Base-by-base conservation (phyloP, 2,888 invertebrate genomes). In the Mythimna impura region DNA sequence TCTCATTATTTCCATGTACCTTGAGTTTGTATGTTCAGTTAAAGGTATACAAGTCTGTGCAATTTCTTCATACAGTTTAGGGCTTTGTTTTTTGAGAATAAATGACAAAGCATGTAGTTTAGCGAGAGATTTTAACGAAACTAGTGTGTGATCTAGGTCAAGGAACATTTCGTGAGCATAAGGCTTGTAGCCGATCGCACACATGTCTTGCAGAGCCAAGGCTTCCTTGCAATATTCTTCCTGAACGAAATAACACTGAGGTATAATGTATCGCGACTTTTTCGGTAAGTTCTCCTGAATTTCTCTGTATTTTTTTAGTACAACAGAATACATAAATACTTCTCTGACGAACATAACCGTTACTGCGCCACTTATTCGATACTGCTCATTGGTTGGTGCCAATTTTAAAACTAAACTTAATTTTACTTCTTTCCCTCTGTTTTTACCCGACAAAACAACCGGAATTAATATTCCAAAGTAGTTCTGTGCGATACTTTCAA, bases 381-480 rank as follows among this genome's bases (percentile, higher is more conserved):
- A 95, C 75, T 90, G 89, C 75, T 94, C 94, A 78, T 95, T 93
- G 5, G 89, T 92, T 9, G 96, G 96, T 63, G 96, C 94, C 70
- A 95, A 86, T 88, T 96, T 96, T 71, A 96, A 85, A 66, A 95
- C 91, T 43, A 95, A 68, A 52, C 87, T 76, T n/a, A 93, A 76
- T 68, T 62, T 81, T 54, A 88, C 79, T 54, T 81, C 73, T 47
- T 82, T 80, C 2, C 80, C 85, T 55, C 88, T 86, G 20, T 67
- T 36, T 72, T 47, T 73, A 25, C 92, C 94, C 36, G 77, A 82
- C 79, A 96, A 80, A 60, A 86, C 78, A 60, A 94, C 83, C 9
- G 96, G 95, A 55, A 95, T 83, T 36, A 96, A 86, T 62, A 93
- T 85, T 50, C 95, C 96, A 55, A 96, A 96, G 81, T 94, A 96